These are phyloP conservation scores for Blastobasis lacticolella DNA, from an alignment of 2,888 invertebrate genomes.

Conservation along the genomic window DNA sequence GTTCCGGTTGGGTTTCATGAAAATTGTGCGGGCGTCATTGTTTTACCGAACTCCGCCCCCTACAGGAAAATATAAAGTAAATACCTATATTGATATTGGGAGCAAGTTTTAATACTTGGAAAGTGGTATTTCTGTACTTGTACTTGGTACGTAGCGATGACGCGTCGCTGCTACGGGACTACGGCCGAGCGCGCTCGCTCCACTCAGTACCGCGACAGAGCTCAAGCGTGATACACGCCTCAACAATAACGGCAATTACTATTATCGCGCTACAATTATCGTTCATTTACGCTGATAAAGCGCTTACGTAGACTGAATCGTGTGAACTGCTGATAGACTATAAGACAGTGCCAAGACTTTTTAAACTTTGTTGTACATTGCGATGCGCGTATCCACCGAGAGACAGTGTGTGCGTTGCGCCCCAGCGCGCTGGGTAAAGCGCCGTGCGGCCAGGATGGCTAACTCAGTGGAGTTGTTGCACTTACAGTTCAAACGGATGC, in stretches of 20 bases:
- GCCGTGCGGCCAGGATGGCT: constrained; percentile 51
- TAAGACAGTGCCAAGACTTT: neutral
- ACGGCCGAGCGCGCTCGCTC: constrained; percentile 15
- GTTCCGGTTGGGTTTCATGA: too few relatives aligned
- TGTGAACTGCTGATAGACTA: too few relatives aligned
- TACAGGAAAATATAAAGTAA: too few relatives aligned
- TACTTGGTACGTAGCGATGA: constrained; percentile 22
- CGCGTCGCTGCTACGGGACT: constrained; percentile 18
- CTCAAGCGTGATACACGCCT: constrained; percentile 46
- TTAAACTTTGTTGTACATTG: constrained; percentile 27
- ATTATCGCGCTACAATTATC: too few relatives aligned
- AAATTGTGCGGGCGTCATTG: too few relatives aligned
- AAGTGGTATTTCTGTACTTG: constrained; percentile 46
- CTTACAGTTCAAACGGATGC: constrained; percentile 98
- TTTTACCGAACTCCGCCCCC: too few relatives aligned
- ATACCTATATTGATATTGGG: constrained; percentile 8
- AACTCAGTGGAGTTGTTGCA: constrained; percentile 64
- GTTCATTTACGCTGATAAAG: too few relatives aligned
- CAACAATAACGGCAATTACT: too few relatives aligned
- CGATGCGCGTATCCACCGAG: constrained; percentile 63
- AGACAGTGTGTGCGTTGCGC: constrained; percentile 53
- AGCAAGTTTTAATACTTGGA: constrained; percentile 39
- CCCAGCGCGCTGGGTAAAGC: constrained; percentile 52
- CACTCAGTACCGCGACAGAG: constrained; percentile 55
- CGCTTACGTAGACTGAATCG: too few relatives aligned